Conservation (phyloP, 1,140 invertebrate species). For the Adelges cooleyi region DNA sequence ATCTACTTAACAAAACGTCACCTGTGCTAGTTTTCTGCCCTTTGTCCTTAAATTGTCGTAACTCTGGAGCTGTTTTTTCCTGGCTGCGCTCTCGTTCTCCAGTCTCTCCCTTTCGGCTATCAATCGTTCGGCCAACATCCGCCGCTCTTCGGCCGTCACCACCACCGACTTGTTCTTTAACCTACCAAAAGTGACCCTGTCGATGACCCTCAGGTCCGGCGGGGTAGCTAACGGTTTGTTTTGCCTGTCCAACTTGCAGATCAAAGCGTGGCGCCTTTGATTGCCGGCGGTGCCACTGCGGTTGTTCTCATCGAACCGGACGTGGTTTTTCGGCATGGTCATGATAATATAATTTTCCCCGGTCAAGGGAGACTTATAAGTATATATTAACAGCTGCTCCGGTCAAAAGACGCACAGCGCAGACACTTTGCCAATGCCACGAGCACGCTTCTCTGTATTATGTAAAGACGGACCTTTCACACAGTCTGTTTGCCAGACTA, state of each 20-base stretch:
- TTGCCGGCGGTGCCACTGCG: background rate
- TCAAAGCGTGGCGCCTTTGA: background rate
- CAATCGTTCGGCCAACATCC: background rate
- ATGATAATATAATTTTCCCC: no score
- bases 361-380: no score
- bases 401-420: no score
- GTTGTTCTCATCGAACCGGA: background rate
- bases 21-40: constrained; percentile 30
- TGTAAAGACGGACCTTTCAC: no score
- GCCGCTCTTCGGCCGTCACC: background rate
- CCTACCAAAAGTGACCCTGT: background rate
- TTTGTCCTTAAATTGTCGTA: constrained; percentile 27
- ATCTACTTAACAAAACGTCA: background rate
- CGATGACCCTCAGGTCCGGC: background rate
- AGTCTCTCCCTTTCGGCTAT: constrained; percentile 27
- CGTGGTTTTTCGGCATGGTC: no score
- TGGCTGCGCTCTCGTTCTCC: constrained; percentile 19
- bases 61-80: constrained; percentile 30
- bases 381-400: no score
- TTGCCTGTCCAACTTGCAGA: background rate
- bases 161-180: background rate
- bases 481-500: no score
- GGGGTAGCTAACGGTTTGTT: background rate
- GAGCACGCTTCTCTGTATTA: no score
- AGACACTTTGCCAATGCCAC: no score